phyloP scores from a whole-genome alignment of 2,113 vertebrate species.

The Nyctereutes procyonoides region DNA sequence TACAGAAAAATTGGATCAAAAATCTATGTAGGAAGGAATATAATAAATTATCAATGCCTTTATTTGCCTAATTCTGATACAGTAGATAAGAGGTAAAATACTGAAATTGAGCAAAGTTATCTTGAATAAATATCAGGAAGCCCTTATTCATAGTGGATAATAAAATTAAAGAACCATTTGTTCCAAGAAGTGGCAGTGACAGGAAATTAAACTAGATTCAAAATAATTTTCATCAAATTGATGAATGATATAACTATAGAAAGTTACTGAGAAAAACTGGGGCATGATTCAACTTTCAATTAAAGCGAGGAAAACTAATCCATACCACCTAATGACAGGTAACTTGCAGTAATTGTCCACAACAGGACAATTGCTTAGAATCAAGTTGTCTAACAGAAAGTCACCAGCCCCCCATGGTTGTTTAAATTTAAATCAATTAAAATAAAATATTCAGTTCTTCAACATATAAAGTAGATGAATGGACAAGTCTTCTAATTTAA shows the following conservation, averaged over 20 bases:
- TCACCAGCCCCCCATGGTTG: neutral
- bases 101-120: neutral
- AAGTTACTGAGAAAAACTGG: constrained; percentile 23
- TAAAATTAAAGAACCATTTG: constrained; percentile 53
- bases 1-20: neutral
- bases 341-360: neutral
- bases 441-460: neutral
- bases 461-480: neutral
- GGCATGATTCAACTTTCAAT: constrained; percentile 32
- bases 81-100: neutral
- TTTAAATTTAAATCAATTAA: constrained; percentile 45
- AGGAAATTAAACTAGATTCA: constrained; percentile 54
- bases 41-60: neutral
- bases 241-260: constrained; percentile 53
- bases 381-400: neutral
- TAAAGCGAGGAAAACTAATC: constrained; percentile 52
- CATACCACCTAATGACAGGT: neutral
- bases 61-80: neutral
- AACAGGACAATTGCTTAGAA: constrained; percentile 19
- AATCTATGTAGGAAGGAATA: neutral
- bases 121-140: constrained; percentile 9
- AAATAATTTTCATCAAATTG: constrained; percentile 56
- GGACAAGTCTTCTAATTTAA: neutral
- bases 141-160: neutral
- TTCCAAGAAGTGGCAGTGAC: constrained; percentile 26